Base-by-base conservation (phyloP, 2,797 vertebrate genomes). In the Notoglanidium macrostoma region DNA sequence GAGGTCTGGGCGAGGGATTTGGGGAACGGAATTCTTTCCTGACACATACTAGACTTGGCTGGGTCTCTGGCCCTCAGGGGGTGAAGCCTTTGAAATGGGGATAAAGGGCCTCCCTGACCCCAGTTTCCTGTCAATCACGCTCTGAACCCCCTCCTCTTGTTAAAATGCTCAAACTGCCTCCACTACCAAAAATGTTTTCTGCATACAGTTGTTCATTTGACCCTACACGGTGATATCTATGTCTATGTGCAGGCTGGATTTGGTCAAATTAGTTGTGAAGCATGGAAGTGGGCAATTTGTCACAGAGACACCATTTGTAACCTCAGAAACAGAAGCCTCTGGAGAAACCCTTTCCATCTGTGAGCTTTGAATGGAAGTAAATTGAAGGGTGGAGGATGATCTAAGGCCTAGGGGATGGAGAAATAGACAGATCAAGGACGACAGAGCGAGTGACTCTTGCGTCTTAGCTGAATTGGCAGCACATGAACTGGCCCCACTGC, bases 401-500 rank as follows among this genome's bases (percentile, higher is more conserved):
- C 90, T 92, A 93, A 93, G 90, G 90, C 90, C 90, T 88, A 15
- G 80, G 35, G 78, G 59, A 80, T 40, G 29, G 82, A 78, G 44
- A 79, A 76, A 79, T 51, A 63, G 61, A 57, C 44, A 84, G 67
- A 88, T 78, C 46, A 82, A 68, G 83, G 54, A 54, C 11, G 76
- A 90, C 74, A 72, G 74, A 84, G 82, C 72, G n/a, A 89, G 55
- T 19, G 61, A 85, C 78, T 77, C 44, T 78, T 35, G 63, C 57
- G 15, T 85, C 65, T 51, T 54, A 83, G 86, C 92, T 92, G 89
- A 87, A 88, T 92, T 95, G 95, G 95, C 94, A 95, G 85, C 86
- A 94, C 89, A 94, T 94, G 89, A 95, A 95, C 93, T 92, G 90
- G 89, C 91, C 92, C 93, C 92, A 92, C 93, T 94, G 93, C 93